These are phyloP conservation scores for Tamias sibiricus DNA, from an alignment of 2,113 vertebrate species.

Conservation along the genomic window DNA sequence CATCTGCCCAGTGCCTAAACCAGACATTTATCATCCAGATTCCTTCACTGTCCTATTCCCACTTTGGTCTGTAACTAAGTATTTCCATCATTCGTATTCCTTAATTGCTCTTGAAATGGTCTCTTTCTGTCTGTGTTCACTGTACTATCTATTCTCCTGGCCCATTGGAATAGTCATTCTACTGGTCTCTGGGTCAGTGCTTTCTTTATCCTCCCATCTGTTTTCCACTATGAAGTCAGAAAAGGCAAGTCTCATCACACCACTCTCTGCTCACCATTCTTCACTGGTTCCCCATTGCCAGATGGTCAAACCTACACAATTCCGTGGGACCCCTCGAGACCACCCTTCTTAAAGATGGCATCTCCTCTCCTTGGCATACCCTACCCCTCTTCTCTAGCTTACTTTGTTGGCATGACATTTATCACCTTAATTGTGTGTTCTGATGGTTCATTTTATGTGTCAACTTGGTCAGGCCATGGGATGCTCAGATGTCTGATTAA, in stretches of 20 bases:
- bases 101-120: background rate
- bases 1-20: background rate
- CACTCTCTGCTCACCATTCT: background rate
- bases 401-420: background rate
- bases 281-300: background rate
- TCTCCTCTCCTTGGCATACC: background rate
- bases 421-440: background rate
- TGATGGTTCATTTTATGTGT: background rate
- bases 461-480: background rate
- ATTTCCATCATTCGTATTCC: background rate
- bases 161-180: background rate
- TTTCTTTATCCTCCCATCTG: background rate
- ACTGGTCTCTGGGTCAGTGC: background rate
- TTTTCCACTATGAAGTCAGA: background rate
- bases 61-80: background rate
- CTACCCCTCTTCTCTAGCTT: background rate
- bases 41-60: background rate
- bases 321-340: background rate
- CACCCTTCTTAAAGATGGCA: background rate
- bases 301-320: background rate
- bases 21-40: background rate
- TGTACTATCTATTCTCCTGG: background rate
- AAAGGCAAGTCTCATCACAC: background rate
- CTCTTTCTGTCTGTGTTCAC: background rate
- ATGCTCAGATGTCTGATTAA: background rate